These are phyloP conservation scores for Hormiphora californensis DNA, from an alignment of 37 sponge, comb jelly and placozoan species.

Conservation along the genomic window DNA sequence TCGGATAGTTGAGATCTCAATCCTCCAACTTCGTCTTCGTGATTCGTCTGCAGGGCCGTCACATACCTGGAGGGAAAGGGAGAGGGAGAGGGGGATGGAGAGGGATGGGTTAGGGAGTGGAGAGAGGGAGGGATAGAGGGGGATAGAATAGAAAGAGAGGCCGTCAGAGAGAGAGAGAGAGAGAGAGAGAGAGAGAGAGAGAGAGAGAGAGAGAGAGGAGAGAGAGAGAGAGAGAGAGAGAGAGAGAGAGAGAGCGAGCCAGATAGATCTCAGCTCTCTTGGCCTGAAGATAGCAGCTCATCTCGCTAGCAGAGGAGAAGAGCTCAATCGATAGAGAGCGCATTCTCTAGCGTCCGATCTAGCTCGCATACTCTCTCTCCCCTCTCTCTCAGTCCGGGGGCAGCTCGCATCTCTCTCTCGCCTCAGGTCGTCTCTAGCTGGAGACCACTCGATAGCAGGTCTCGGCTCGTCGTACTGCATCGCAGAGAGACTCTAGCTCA, in stretches of 20 bases:
- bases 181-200: neutral
- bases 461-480: too few relatives aligned
- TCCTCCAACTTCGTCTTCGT: constrained; percentile 33
- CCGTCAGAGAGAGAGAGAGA: neutral
- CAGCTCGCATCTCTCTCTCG: too few relatives aligned
- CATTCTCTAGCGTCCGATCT: too few relatives aligned
- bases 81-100: neutral
- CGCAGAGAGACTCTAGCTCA: too few relatives aligned
- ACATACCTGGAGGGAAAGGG: neutral
- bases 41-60: constrained; percentile 18
- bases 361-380: too few relatives aligned
- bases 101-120: neutral
- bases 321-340: too few relatives aligned
- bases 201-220: neutral
- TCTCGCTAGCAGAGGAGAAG: too few relatives aligned
- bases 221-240: neutral
- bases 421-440: too few relatives aligned
- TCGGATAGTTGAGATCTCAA: constrained; percentile 9
- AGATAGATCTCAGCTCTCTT: too few relatives aligned
- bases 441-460: too few relatives aligned
- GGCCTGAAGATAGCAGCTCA: too few relatives aligned
- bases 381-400: too few relatives aligned
- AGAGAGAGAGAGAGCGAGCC: neutral
- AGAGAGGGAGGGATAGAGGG: neutral
- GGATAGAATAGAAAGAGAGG: neutral